phyloP scores from a whole-genome alignment of 2,113 vertebrate species.

The Oryctolagus cuniculus region DNA sequence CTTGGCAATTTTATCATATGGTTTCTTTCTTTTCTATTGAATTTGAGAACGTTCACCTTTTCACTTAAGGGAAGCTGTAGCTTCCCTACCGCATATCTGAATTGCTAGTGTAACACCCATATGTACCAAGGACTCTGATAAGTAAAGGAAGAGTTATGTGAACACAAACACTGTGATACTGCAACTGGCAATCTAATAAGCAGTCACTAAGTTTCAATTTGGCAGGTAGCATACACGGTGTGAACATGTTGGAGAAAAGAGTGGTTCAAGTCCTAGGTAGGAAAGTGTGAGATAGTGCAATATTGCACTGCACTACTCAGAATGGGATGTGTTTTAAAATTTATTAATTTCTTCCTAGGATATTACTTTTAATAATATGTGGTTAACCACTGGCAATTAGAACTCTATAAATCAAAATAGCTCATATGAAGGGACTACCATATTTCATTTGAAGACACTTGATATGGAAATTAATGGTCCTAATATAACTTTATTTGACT shows the following conservation, averaged over 20 bases:
- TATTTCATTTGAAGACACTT: background rate
- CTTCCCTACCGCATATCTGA: background rate
- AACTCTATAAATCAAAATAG: background rate
- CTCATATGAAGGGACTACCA: background rate
- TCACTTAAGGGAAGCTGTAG: background rate
- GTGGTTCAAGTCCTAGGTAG: fast-evolving
- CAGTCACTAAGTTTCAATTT: no score
- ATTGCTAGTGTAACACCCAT: background rate
- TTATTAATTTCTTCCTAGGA: background rate
- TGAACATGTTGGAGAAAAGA: no score
- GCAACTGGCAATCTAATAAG: background rate
- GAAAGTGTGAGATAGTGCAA: no score
- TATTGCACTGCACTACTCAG: background rate
- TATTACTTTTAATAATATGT: background rate
- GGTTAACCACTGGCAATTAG: background rate
- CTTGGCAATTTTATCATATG: background rate
- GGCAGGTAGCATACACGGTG: background rate
- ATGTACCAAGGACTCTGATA: background rate
- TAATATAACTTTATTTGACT: background rate
- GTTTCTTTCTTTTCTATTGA: background rate
- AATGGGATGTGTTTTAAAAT: no score
- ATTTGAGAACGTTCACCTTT: background rate
- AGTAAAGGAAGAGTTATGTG: background rate
- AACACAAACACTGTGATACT: background rate
- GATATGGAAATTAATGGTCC: background rate